phyloP scores from a whole-genome alignment of 2,113 vertebrate genomes.

The Xiphophorus hellerii region DNA sequence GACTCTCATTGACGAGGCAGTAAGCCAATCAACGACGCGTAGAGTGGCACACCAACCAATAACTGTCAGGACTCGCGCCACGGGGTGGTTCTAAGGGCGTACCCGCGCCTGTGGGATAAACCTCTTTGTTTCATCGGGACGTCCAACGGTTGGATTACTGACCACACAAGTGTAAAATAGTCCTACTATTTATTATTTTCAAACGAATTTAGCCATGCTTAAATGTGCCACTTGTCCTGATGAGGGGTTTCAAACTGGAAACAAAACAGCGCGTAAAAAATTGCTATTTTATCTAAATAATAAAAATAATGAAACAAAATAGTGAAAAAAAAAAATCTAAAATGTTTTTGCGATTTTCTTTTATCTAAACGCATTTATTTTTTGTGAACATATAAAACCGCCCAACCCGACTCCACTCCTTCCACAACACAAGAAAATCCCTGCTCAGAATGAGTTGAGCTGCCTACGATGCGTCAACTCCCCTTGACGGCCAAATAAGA shows the following conservation, averaged over 20 bases:
- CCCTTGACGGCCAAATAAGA: conserved; percentile 26
- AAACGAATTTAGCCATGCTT: neutral
- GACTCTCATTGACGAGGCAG: conserved; percentile 42
- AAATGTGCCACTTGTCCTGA: neutral
- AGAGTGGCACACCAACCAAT: conserved; percentile 46
- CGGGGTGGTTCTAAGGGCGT: conserved; percentile 43
- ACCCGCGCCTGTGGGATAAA: conserved; percentile 43
- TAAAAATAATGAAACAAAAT: neutral
- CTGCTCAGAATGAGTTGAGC: neutral
- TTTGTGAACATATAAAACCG: neutral
- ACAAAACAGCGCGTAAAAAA: neutral
- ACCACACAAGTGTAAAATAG: neutral
- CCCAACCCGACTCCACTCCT: no score
- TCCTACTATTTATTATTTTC: neutral
- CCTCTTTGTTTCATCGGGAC: conserved; percentile 74
- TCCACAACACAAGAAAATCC: no score
- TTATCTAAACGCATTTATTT: neutral
- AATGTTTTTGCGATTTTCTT: neutral
- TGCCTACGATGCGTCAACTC: conserved; percentile 18
- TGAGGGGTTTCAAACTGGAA: neutral
- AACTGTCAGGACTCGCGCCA: neutral
- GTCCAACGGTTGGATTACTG: conserved; percentile 46
- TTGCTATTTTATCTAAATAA: neutral
- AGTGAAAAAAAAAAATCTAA: neutral
- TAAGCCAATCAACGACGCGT: conserved; percentile 56